These are phyloP conservation scores for Crocodylus rhombifer DNA, from an alignment of 2,797 vertebrate species.

Conservation along the genomic window DNA sequence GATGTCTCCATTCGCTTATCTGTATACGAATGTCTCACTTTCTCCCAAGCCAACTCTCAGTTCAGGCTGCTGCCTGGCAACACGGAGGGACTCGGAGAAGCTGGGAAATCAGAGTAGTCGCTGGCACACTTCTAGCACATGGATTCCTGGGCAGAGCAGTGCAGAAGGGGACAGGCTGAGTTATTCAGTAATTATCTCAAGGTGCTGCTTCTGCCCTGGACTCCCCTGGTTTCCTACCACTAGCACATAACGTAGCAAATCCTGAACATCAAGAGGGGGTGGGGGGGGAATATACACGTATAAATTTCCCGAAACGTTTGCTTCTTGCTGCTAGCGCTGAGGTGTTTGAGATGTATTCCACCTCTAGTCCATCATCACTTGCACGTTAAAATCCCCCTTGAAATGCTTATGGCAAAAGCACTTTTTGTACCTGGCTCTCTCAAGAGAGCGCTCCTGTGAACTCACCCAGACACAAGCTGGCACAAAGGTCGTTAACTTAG, in stretches of 20 bases:
- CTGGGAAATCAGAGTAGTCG: not conserved
- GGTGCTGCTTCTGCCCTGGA: not conserved
- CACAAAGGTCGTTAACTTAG: not conserved
- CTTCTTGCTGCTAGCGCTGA: not conserved
- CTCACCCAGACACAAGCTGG: not conserved
- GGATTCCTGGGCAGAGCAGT: not conserved
- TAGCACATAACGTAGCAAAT: too few relatives aligned
- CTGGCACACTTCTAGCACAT: not conserved
- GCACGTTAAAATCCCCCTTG: not conserved
- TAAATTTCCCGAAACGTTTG: too few relatives aligned
- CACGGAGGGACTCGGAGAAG: not conserved
- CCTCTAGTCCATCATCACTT: not conserved
- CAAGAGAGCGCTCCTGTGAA: not conserved
- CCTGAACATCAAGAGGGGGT: too few relatives aligned
- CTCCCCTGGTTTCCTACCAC: not conserved
- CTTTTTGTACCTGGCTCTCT: too few relatives aligned
- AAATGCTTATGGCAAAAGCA: not conserved
- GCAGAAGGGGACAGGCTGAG: fast-evolving
- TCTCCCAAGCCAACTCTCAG: not conserved
- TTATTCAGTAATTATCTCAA: not conserved
- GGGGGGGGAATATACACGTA: too few relatives aligned
- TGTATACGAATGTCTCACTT: not conserved
- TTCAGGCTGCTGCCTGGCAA: constrained; percentile 58
- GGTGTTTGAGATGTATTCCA: not conserved
- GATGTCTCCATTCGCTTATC: not conserved